Conservation (phyloP, 2,888 invertebrate species). For the Dorcus parallelipipedus region DNA sequence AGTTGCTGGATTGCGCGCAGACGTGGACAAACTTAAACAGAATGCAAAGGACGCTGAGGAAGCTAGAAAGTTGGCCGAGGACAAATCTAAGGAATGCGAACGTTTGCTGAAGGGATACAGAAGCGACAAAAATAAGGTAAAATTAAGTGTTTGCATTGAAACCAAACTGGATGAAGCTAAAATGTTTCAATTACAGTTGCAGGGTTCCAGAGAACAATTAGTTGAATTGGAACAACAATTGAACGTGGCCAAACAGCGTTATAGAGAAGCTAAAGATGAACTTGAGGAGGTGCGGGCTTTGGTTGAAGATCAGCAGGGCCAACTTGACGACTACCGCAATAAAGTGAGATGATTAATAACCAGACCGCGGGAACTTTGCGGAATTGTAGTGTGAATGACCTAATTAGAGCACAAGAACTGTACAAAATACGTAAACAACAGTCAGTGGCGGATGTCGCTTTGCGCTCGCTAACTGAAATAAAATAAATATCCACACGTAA, state of each 20-base stretch:
- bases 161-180: neutral
- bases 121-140: conserved; percentile 40
- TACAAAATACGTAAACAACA: too few species aligned
- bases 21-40: conserved; percentile 51
- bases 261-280: conserved; percentile 59
- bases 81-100: conserved; percentile 57
- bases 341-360: conserved; percentile 48
- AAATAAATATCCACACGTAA: too few species aligned
- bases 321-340: conserved; percentile 66
- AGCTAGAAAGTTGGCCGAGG: conserved; percentile 57
- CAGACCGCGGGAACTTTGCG: too few species aligned
- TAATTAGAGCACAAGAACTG: too few species aligned
- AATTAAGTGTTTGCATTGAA: too few species aligned
- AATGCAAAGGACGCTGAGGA: conserved; percentile 46
- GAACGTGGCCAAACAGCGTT: conserved; percentile 53
- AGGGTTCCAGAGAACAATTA: conserved; percentile 61
- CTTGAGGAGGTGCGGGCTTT: conserved; percentile 56
- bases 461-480: too few species aligned
- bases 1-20: conserved; percentile 55
- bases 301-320: conserved; percentile 63
- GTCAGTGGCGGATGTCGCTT: too few species aligned
- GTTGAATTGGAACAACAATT: conserved; percentile 60
- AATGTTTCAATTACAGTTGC: conserved; percentile 22
- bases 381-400: too few species aligned
- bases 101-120: conserved; percentile 50